Conservation (phyloP, 2,888 invertebrate species). For the Linhomoeus sp. region DNA sequence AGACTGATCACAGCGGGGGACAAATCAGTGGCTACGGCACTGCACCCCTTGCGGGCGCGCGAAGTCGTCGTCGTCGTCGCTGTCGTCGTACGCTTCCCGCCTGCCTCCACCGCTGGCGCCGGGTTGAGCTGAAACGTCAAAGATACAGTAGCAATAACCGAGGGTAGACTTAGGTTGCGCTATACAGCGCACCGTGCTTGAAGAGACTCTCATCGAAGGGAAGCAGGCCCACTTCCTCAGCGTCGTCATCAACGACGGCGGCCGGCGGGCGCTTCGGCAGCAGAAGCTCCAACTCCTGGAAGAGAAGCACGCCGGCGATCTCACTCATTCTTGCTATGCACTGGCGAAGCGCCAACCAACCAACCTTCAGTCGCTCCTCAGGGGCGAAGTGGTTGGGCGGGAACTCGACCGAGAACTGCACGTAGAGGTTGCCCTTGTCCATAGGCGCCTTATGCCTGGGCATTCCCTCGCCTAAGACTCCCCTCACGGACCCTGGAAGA, state of each 20-base stretch:
- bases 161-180: too few relatives aligned
- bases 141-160: too few relatives aligned
- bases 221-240: constrained; percentile 56
- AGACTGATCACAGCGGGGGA: too few relatives aligned
- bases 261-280: constrained; percentile 51
- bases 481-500: constrained; percentile 41
- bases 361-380: constrained; percentile 15
- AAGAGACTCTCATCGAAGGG: constrained; percentile 37
- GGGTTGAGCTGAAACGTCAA: too few relatives aligned
- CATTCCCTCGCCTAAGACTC: constrained; percentile 70
- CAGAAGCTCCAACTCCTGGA: constrained; percentile 49
- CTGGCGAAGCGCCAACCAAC: neutral
- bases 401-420: constrained; percentile 66
- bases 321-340: neutral
- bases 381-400: constrained; percentile 53
- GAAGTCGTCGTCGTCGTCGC: constrained; percentile 41
- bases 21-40: too few relatives aligned
- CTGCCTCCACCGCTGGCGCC: constrained; percentile 38
- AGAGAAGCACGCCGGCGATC: too few relatives aligned
- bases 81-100: constrained; percentile 50
- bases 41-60: too few relatives aligned
- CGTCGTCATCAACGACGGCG: constrained; percentile 40
- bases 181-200: too few relatives aligned
- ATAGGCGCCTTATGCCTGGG: constrained; percentile 62
- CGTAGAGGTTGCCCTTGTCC: constrained; percentile 62